These are phyloP conservation scores for Drosophila differens DNA, from an alignment of 2,888 invertebrate species.

Conservation along the genomic window DNA sequence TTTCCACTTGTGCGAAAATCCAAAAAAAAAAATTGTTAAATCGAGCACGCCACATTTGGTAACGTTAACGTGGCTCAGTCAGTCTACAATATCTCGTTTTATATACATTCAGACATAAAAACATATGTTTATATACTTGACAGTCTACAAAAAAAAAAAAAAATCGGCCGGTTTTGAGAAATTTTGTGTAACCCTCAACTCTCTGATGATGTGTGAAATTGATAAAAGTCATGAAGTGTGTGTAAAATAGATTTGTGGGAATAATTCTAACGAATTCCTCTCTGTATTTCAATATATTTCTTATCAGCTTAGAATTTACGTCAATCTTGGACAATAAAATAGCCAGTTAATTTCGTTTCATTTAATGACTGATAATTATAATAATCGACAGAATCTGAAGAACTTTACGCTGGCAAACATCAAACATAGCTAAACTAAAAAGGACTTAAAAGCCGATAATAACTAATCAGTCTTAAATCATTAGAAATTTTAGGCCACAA, in stretches of 20 bases:
- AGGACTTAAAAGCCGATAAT: neutral
- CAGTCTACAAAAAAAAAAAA: neutral
- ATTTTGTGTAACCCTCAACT: neutral
- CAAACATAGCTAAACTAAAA: neutral
- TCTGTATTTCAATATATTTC: neutral
- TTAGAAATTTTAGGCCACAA: neutral
- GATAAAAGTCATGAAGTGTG: neutral
- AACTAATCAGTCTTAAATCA: neutral
- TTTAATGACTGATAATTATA: neutral
- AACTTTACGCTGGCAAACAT: neutral
- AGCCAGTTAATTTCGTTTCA: neutral
- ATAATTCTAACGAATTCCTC: neutral
- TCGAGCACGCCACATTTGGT: conserved; percentile 8
- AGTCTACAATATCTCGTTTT: neutral
- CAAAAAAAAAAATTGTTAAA: conserved; percentile 8
- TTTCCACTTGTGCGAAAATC: conserved; percentile 34
- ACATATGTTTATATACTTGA: neutral
- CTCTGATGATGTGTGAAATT: neutral
- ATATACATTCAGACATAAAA: neutral
- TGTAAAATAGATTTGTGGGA: neutral
- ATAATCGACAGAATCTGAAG: neutral
- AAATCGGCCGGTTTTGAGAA: neutral
- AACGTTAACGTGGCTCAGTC: conserved; percentile 6
- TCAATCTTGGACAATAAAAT: neutral
- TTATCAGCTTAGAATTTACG: neutral